These are phyloP conservation scores for Eclectus roratus DNA, from an alignment of 2,113 vertebrate species.

Conservation along the genomic window DNA sequence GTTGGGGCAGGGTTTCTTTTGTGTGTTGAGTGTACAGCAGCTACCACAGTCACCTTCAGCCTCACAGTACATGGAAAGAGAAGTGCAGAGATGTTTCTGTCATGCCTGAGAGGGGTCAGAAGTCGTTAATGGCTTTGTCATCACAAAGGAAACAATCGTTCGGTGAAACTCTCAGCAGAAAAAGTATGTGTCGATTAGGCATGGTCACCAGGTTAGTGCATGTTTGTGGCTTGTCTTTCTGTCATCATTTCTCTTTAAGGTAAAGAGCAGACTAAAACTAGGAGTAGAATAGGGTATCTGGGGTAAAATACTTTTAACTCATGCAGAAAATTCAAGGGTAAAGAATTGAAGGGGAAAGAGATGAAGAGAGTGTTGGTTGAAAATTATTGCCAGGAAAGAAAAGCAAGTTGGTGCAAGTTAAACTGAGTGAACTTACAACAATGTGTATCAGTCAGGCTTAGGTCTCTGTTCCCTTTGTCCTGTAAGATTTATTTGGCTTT, in stretches of 20 bases:
- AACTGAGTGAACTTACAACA: background rate
- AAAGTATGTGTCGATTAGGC: constrained; percentile 37
- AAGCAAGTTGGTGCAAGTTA: background rate
- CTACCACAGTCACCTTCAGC: background rate
- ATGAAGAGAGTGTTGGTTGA: background rate
- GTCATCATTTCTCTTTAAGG: background rate
- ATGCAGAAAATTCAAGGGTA: background rate
- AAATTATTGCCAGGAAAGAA: background rate
- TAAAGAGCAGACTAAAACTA: background rate
- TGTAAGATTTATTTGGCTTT: background rate
- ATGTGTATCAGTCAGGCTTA: background rate
- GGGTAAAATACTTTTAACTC: background rate
- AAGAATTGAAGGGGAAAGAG: background rate
- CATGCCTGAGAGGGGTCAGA: constrained; percentile 9
- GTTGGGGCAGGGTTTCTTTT: background rate
- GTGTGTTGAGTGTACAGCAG: background rate
- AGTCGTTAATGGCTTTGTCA: constrained; percentile 44
- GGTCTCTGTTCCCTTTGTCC: background rate
- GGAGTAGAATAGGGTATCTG: background rate
- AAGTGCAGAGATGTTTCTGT: background rate
- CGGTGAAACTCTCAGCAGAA: background rate
- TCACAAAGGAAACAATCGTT: constrained; percentile 18
- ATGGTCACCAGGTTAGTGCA: constrained; percentile 47
- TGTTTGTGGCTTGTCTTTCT: background rate
- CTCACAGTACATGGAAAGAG: background rate